Evolutionary conservation across 2,888 invertebrate species (phyloP).

Genomic region (Drosophila paramelanica): DNA sequence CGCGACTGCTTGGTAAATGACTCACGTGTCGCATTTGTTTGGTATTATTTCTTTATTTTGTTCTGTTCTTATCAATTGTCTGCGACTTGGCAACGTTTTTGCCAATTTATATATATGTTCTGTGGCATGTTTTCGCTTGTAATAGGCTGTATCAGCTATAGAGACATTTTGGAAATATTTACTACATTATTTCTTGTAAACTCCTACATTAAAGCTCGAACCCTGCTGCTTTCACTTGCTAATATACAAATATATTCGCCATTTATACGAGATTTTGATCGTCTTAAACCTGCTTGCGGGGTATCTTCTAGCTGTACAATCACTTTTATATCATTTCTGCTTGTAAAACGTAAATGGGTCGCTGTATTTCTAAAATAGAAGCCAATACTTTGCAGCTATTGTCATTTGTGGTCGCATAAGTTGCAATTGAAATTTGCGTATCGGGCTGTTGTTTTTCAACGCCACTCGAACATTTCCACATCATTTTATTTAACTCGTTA

Average conservation of each 20-base stretch:
- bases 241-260: too few relatives aligned
- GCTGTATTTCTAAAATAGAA: slow-evolving; percentile 58
- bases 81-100: slow-evolving; percentile 42
- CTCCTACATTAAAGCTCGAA: not conserved
- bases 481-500: slow-evolving; percentile 30
- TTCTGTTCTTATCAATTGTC: slow-evolving; percentile 55
- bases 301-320: not conserved
- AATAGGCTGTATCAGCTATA: too few relatives aligned
- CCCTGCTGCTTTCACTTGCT: too few relatives aligned
- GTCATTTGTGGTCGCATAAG: slow-evolving; percentile 7
- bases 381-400: slow-evolving; percentile 21
- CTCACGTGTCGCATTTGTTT: slow-evolving; percentile 51
- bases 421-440: slow-evolving; percentile 40
- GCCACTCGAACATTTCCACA: slow-evolving; percentile 53
- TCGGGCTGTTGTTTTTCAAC: slow-evolving; percentile 15
- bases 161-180: too few relatives aligned
- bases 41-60: slow-evolving; percentile 13
- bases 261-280: not conserved
- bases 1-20: slow-evolving; percentile 57
- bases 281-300: not conserved
- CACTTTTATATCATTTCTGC: not conserved
- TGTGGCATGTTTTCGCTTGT: not conserved
- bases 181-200: too few relatives aligned
- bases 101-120: slow-evolving; percentile 33
- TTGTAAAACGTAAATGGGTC: slow-evolving; percentile 58